phyloP scores from a whole-genome alignment of 1,140 invertebrate genomes.

The Trachymyrmex cornetzi region DNA sequence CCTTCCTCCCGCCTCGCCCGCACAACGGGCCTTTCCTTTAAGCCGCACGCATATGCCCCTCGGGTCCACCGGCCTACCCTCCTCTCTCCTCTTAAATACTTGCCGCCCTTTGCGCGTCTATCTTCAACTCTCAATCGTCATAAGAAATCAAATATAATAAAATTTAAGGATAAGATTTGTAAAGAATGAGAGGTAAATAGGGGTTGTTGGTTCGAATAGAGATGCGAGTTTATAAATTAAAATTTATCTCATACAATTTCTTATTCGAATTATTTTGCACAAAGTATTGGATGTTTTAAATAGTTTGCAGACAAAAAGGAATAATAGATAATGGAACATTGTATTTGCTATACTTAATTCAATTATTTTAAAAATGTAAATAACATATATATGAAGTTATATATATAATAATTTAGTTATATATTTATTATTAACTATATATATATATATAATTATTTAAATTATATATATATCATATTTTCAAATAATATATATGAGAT shows the following conservation, averaged over 20 bases:
- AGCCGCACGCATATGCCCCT: constrained; percentile 33
- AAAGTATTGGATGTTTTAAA: not conserved
- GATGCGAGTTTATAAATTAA: not conserved
- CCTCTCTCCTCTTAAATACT: constrained; percentile 41
- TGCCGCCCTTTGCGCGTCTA: constrained; percentile 22
- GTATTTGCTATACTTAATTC: not conserved
- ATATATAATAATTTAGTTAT: not conserved
- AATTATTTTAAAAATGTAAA: not conserved
- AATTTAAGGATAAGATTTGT: not conserved
- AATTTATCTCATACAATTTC: not conserved
- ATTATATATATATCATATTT: too few relatives aligned
- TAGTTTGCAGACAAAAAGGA: not conserved
- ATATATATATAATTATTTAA: not conserved
- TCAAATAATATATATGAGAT: constrained; percentile 13
- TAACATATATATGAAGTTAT: not conserved
- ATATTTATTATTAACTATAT: not conserved
- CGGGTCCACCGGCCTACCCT: not conserved
- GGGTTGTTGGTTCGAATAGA: not conserved
- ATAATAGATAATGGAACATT: too few relatives aligned
- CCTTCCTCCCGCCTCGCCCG: constrained; percentile 58
- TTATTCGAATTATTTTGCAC: not conserved
- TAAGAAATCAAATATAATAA: constrained; percentile 22
- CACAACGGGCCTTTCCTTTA: constrained; percentile 11
- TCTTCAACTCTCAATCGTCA: constrained; percentile 23
- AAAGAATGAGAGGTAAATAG: not conserved